Percentiles rank a stretch among this genome's conserved stretches.
These are phyloP conservation scores for Parnassius glacialis DNA, from an alignment of 2,888 invertebrate species.

Conservation along the genomic window DNA sequence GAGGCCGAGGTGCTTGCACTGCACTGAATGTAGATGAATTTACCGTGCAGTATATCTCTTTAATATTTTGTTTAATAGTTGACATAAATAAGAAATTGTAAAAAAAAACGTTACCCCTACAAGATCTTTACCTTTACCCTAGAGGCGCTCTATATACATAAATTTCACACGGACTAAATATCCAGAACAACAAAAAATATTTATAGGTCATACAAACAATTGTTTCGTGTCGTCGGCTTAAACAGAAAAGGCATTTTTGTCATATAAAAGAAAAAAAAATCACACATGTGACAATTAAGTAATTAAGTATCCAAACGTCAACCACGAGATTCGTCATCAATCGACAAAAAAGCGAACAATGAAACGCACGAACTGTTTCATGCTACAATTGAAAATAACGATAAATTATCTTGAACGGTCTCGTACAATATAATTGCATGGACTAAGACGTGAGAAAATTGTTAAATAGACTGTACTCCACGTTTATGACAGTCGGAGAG, in stretches of 20 bases:
- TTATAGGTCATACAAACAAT: background rate
- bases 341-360: slow-evolving; percentile 14
- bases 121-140: too few relatives aligned
- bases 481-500: slow-evolving; percentile 26
- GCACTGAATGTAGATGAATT: slow-evolving; percentile 5
- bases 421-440: slow-evolving; percentile 17
- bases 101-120: too few relatives aligned
- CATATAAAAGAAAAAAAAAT: too few relatives aligned
- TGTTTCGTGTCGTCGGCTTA: background rate
- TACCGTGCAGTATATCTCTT: background rate
- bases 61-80: too few relatives aligned
- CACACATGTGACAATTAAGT: slow-evolving; percentile 15
- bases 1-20: slow-evolving; percentile 25
- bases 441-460: slow-evolving; percentile 16
- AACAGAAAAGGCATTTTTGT: too few relatives aligned
- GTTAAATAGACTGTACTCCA: slow-evolving; percentile 14
- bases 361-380: background rate
- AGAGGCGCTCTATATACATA: too few relatives aligned
- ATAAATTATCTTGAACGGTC: slow-evolving; percentile 18
- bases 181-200: too few relatives aligned
- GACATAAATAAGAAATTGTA: too few relatives aligned
- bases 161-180: too few relatives aligned
- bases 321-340: background rate
- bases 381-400: slow-evolving; percentile 13
- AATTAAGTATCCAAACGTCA: slow-evolving; percentile 10